These are phyloP conservation scores for Pocillopora damicornis DNA, from an alignment of 64 coral and sea anemone genomes.

Conservation along the genomic window DNA sequence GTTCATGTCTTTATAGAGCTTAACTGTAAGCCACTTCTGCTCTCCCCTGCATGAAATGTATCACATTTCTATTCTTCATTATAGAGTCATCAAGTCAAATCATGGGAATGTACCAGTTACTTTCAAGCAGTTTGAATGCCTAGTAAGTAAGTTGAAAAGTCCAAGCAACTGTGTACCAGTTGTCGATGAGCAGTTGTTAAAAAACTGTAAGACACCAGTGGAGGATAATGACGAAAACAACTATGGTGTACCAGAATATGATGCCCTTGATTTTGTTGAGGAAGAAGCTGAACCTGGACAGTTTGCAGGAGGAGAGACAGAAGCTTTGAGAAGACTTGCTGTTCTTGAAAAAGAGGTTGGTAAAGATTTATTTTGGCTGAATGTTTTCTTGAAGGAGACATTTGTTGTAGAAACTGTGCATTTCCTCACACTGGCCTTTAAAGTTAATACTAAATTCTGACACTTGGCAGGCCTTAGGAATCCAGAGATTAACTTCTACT, in stretches of 20 bases:
- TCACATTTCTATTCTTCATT: background rate
- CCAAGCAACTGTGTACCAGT: slow-evolving; percentile 60
- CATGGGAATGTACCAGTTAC: slow-evolving; percentile 39
- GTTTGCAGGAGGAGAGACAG: slow-evolving; percentile 72
- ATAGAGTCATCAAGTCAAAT: slow-evolving; percentile 7
- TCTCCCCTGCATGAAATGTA: background rate
- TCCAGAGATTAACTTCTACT: too few relatives aligned
- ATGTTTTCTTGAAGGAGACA: background rate
- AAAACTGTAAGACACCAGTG: slow-evolving; percentile 61
- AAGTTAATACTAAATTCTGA: too few relatives aligned
- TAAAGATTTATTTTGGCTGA: background rate
- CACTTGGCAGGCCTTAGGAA: too few relatives aligned
- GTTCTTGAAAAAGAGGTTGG: slow-evolving; percentile 51
- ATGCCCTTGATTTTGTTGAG: slow-evolving; percentile 29
- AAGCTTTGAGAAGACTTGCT: slow-evolving; percentile 60
- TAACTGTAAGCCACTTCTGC: too few relatives aligned
- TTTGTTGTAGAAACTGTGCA: too few relatives aligned
- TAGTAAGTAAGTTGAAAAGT: slow-evolving; percentile 33
- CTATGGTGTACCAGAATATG: slow-evolving; percentile 58
- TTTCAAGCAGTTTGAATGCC: slow-evolving; percentile 65
- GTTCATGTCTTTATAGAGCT: too few relatives aligned
- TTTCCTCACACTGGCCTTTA: too few relatives aligned
- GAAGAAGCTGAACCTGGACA: slow-evolving; percentile 23
- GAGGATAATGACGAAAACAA: slow-evolving; percentile 54
- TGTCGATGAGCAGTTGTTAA: slow-evolving; percentile 56